Conservation (phyloP, 2,888 invertebrate genomes). For the Rhagonycha fulva region DNA sequence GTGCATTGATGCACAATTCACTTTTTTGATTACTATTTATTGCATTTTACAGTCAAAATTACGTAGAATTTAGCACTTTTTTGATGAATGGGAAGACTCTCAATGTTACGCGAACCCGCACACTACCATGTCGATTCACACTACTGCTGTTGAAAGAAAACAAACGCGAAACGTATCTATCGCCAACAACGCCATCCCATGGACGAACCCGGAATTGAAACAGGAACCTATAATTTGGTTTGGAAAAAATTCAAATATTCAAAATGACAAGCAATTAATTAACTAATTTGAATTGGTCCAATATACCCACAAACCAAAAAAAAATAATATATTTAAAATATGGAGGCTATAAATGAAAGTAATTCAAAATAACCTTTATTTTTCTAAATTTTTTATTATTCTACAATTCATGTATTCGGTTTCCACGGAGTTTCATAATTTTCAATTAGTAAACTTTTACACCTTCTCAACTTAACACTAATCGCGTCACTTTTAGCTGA, state of each 20-base stretch:
- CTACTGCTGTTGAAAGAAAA: constrained; percentile 46
- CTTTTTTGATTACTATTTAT: not conserved
- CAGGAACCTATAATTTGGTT: not conserved
- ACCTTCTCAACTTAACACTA: constrained; percentile 65
- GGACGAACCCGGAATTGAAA: not conserved
- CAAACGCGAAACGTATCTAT: constrained; percentile 16
- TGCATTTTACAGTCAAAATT: constrained; percentile 7
- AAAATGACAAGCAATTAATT: too few relatives aligned
- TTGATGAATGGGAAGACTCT: constrained; percentile 42
- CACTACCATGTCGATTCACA: constrained; percentile 37
- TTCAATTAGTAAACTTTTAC: constrained; percentile 73
- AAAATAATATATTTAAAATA: too few relatives aligned
- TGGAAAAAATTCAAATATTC: not conserved
- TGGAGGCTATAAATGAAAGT: too few relatives aligned
- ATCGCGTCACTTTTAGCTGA: constrained; percentile 62
- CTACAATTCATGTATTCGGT: not conserved
- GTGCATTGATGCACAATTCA: constrained; percentile 3
- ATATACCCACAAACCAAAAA: too few relatives aligned
- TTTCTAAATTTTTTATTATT: not conserved
- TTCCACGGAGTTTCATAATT: constrained; percentile 68
- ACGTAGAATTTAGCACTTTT: constrained; percentile 35
- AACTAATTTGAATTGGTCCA: too few relatives aligned
- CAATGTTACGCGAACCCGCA: constrained; percentile 20
- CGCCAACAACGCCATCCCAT: not conserved
- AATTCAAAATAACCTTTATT: too few relatives aligned